phyloP scores from a whole-genome alignment of 2,113 vertebrate species.

The Mesoclemmys tuberculata region DNA sequence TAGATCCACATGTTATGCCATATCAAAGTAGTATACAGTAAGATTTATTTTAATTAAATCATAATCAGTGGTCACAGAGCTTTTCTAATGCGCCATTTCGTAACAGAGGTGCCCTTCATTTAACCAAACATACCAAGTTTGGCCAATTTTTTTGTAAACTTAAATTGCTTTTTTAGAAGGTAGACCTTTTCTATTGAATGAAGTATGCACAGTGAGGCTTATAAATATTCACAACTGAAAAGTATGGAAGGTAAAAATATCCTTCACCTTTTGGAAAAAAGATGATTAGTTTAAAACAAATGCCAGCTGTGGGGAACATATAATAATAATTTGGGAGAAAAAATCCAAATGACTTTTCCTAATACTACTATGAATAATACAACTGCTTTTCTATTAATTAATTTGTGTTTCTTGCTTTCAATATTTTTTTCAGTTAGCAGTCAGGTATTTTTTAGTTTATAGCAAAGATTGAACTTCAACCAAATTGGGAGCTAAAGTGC shows the following conservation, averaged over 20 bases:
- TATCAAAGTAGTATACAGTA: conserved; percentile 29
- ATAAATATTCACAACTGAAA: conserved; percentile 69
- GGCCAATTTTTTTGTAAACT: conserved; percentile 69
- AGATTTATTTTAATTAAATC: conserved; percentile 18
- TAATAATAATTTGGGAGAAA: conserved; percentile 67
- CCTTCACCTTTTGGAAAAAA: conserved; percentile 71
- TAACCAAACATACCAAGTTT: conserved; percentile 51
- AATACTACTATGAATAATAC: conserved; percentile 67
- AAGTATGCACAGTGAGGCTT: conserved; percentile 72
- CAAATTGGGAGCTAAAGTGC: conserved; percentile 54
- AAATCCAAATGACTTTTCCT: conserved; percentile 69
- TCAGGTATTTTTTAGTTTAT: conserved; percentile 63
- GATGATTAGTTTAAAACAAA: conserved; percentile 69
- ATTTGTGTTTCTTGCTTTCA: conserved; percentile 57
- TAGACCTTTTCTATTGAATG: conserved; percentile 68
- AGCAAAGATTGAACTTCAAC: conserved; percentile 56
- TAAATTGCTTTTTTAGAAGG: conserved; percentile 73
- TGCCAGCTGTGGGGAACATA: conserved; percentile 64
- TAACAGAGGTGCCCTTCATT: conserved; percentile 57
- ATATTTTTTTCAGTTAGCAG: conserved; percentile 58
- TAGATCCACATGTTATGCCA: neutral
- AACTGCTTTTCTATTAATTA: conserved; percentile 71
- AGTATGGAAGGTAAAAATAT: conserved; percentile 61
- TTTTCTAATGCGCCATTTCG: conserved; percentile 46
- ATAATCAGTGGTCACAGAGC: conserved; percentile 34